These are phyloP conservation scores for Colius striatus DNA, from an alignment of 2,113 vertebrate species.

Conservation along the genomic window DNA sequence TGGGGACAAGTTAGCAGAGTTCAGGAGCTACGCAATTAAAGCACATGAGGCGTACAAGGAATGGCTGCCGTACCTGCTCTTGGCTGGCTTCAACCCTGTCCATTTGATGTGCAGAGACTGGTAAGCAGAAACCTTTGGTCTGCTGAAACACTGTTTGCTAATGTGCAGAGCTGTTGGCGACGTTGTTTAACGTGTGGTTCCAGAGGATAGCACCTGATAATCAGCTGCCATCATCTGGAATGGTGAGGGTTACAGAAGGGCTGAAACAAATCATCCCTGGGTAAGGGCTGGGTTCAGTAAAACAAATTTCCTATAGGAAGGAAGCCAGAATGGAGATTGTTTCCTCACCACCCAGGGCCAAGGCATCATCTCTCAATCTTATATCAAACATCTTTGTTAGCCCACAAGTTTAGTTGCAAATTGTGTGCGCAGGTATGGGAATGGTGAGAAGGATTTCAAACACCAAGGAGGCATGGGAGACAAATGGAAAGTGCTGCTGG, in stretches of 20 bases:
- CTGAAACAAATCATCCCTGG: neutral
- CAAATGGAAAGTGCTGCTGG: neutral
- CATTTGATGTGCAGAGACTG: slow-evolving; percentile 77
- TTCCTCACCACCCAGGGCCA: neutral
- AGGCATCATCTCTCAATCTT: neutral
- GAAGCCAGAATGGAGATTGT: neutral
- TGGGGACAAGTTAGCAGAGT: slow-evolving; percentile 55
- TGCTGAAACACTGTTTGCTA: neutral
- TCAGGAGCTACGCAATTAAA: slow-evolving; percentile 46
- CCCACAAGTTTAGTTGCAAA: neutral
- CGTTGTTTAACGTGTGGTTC: neutral
- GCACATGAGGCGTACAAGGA: slow-evolving; percentile 66
- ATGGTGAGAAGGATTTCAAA: neutral
- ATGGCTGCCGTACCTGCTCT: slow-evolving; percentile 89
- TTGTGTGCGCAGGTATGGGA: neutral
- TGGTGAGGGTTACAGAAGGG: neutral
- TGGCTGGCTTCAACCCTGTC: slow-evolving; percentile 86
- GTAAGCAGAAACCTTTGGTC: slow-evolving; percentile 70
- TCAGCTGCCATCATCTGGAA: neutral
- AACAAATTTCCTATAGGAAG: neutral
- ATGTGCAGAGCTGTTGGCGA: neutral
- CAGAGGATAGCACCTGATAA: neutral
- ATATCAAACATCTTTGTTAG: accelerated
- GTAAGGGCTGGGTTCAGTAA: neutral
- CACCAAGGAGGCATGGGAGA: neutral